Conservation (phyloP, 2,113 vertebrate species). For the Eleginops maclovinus region DNA sequence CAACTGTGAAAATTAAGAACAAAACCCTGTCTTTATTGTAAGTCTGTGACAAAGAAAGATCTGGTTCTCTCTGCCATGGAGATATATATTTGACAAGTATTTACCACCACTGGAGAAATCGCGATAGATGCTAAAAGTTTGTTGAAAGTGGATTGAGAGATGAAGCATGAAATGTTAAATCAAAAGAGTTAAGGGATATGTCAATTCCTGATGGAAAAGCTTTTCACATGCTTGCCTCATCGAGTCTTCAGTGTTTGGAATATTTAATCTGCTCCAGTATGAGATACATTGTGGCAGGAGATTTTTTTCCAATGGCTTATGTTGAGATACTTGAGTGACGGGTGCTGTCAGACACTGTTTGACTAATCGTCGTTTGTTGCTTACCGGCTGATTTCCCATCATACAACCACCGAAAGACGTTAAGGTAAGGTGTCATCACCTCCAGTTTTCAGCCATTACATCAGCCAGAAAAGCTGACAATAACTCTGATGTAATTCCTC, state of each 20-base stretch:
- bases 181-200: not conserved
- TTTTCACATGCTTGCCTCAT: conserved; percentile 13
- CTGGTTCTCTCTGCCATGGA: not conserved
- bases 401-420: conserved; percentile 19
- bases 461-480: conserved; percentile 36
- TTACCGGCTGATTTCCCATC: conserved; percentile 15
- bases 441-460: conserved; percentile 45
- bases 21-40: not conserved
- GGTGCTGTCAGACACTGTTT: conserved; percentile 37
- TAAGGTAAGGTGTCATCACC: conserved; percentile 40
- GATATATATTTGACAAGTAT: not conserved
- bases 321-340: conserved; percentile 19
- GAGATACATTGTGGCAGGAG: not conserved
- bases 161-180: not conserved
- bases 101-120: not conserved
- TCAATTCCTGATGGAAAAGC: conserved; percentile 14
- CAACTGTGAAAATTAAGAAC: not conserved
- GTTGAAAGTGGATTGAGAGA: not conserved
- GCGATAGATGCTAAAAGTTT: not conserved
- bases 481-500: conserved; percentile 45
- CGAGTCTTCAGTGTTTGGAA: conserved; percentile 5
- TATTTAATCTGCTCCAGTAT: conserved; percentile 1
- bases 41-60: not conserved
- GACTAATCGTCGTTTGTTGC: conserved; percentile 35
- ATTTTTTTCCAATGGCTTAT: conserved; percentile 1